These are phyloP conservation scores for Halictus quadricinctus DNA, from an alignment of 2,888 invertebrate species.

Conservation along the genomic window DNA sequence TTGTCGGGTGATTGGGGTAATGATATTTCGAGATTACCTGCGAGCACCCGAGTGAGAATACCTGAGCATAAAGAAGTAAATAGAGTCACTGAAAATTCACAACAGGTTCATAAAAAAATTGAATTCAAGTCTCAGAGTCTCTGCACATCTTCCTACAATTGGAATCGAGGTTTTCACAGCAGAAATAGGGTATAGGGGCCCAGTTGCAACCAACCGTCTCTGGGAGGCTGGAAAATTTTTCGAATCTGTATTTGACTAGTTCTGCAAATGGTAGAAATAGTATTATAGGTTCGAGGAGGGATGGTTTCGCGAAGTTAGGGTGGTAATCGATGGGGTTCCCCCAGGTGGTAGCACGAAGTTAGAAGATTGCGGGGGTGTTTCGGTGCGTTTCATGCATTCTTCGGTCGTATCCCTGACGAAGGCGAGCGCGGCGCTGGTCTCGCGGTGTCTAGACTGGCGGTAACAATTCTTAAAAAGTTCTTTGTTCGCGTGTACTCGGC, in stretches of 20 bases:
- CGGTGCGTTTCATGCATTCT: background rate
- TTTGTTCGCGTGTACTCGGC: constrained; percentile 50
- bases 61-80: no score
- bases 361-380: background rate
- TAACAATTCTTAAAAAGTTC: constrained; percentile 51
- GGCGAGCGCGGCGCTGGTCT: constrained; percentile 10
- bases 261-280: background rate
- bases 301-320: background rate
- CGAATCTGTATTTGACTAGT: background rate
- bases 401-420: constrained; percentile 23
- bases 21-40: no score
- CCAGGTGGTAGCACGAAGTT: background rate
- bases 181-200: no score
- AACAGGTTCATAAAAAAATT: no score
- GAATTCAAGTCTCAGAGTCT: no score
- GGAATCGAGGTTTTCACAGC: no score
- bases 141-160: no score
- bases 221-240: background rate
- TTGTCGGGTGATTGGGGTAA: no score
- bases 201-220: background rate
- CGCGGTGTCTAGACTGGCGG: constrained; percentile 35
- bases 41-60: no score
- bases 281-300: background rate
- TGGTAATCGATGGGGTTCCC: background rate
- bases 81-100: no score